Evolutionary conservation across 2,113 vertebrate species (phyloP), one percentile per base, ranked within the genome.

Genomic region (Sebastes fasciatus): DNA sequence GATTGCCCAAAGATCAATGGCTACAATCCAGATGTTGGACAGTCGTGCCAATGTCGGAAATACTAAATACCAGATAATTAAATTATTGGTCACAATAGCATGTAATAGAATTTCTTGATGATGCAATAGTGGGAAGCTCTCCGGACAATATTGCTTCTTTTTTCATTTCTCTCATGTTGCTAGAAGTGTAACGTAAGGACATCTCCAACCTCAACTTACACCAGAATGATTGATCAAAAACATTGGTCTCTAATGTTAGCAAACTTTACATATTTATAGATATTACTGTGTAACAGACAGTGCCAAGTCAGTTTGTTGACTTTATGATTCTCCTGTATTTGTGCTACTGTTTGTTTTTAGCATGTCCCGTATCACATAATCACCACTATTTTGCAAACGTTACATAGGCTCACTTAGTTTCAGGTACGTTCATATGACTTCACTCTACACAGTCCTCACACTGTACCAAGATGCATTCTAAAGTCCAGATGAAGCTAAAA

Each of bases 1-100:
- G 71, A 75, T 83, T 49, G 52, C 79, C 71, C 83, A 78, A 51
- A 88, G 90, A 94, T 89, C 87, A 90, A 66, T 84, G 84, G 79
- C 69, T 77, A 45, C 77, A 77, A 17, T 65, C 65, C 84, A 88
- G 57, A 88, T 81, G 80, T 64, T 65, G 40, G 23, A 54, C 63
- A 48, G 16, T 69, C 43, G 60, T 4, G 51, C 42, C 12, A 23
- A 17, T 23, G 34, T 54, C 67, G 62, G 19, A 42, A 34, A 68
- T 73, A 48, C 5, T 52, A 42, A 54, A 67, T 26, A 51, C 51
- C 52, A 45, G 23, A 77, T 71, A 54, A 82, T 55, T 0, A 2
- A 61, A 82, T 73, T 48, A 82, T 62, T 51, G 67, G 61, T 52
- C 7, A 49, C 17, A 52, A 23, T 40, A 45, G n/a, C 2, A 51